Evolutionary conservation across 2,888 invertebrate species (phyloP).

Genomic region (Drosophila atripex): DNA sequence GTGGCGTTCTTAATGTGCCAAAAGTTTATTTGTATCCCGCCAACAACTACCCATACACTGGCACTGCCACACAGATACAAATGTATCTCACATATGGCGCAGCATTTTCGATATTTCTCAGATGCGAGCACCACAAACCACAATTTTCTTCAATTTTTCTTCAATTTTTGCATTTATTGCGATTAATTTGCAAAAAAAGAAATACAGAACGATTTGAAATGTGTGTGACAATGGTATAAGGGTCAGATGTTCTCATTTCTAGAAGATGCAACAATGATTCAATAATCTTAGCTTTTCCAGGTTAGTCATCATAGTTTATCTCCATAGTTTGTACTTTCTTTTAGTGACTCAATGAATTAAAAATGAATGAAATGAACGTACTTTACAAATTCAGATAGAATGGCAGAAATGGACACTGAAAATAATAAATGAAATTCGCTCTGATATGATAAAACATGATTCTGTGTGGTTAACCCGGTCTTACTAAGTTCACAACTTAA

Average conservation of each 20-base stretch:
- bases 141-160: slow-evolving; percentile 32
- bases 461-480: too few species aligned
- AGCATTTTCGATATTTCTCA: slow-evolving; percentile 38
- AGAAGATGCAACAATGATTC: not conserved
- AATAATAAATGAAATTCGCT: too few species aligned
- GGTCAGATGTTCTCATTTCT: not conserved
- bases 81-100: slow-evolving; percentile 43
- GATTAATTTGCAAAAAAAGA: slow-evolving; percentile 38
- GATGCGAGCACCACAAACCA: slow-evolving; percentile 2
- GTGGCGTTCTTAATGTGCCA: slow-evolving; percentile 68
- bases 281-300: not conserved
- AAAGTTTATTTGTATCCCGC: slow-evolving; percentile 69
- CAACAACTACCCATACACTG: slow-evolving; percentile 38
- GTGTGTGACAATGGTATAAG: slow-evolving; percentile 4
- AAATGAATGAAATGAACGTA: not conserved
- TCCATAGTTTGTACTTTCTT: too few species aligned
- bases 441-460: too few species aligned
- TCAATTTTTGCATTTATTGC: slow-evolving; percentile 36
- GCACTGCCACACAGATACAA: slow-evolving; percentile 16
- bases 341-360: not conserved
- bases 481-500: too few species aligned
- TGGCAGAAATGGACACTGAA: too few species aligned
- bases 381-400: too few species aligned
- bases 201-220: slow-evolving; percentile 17
- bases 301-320: not conserved